phyloP scores from a whole-genome alignment of 2,113 vertebrate species.

The Stigmatopora nigra region DNA sequence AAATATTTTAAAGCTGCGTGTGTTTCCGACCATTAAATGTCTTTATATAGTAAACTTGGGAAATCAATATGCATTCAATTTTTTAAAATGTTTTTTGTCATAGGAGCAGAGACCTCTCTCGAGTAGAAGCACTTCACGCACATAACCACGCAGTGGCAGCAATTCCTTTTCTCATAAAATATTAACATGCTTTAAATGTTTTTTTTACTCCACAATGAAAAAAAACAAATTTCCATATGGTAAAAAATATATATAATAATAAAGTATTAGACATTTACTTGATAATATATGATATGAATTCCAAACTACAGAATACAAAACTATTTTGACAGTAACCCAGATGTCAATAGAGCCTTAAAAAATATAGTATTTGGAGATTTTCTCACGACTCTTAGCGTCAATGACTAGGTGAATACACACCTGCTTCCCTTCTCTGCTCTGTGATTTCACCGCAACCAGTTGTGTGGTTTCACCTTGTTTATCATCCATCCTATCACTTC shows the following conservation, averaged over 20 bases:
- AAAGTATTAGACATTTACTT: too few relatives aligned
- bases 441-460: slow-evolving; percentile 27
- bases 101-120: neutral
- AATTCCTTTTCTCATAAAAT: neutral
- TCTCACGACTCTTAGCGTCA: slow-evolving; percentile 12
- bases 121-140: neutral
- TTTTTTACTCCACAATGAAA: neutral
- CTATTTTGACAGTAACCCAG: neutral
- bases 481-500: slow-evolving; percentile 3
- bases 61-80: neutral
- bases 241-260: too few relatives aligned
- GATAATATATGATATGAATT: neutral
- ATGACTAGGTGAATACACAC: slow-evolving; percentile 40
- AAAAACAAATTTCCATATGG: neutral
- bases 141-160: neutral
- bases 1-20: too few relatives aligned
- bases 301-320: neutral
- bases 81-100: neutral
- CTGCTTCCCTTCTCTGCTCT: slow-evolving; percentile 38
- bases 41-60: neutral
- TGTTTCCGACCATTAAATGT: too few relatives aligned
- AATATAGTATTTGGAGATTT: neutral
- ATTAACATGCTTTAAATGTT: neutral
- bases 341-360: neutral
- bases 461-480: slow-evolving; percentile 4